These are phyloP conservation scores for Platanista minor DNA, from an alignment of 2,113 vertebrate genomes.

Conservation along the genomic window DNA sequence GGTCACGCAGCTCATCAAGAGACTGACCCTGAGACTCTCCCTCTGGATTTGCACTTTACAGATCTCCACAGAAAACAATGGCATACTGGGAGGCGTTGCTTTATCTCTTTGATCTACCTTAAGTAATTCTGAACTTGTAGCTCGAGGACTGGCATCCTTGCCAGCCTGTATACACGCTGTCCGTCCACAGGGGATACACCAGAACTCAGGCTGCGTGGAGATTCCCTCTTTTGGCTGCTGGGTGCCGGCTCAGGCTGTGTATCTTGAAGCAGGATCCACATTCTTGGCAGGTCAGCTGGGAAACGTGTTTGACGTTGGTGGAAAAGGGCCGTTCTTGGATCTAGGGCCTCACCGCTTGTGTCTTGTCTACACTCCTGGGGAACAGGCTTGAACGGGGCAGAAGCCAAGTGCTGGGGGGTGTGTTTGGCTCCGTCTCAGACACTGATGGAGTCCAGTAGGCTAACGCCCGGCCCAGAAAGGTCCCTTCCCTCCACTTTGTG, in stretches of 20 bases:
- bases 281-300: conserved; percentile 75
- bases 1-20: not conserved
- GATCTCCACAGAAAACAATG: conserved; percentile 3
- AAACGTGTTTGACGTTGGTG: conserved; percentile 66
- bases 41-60: not conserved
- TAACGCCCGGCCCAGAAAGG: not conserved
- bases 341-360: not conserved
- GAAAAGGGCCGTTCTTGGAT: conserved; percentile 44
- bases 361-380: conserved; percentile 38
- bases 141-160: conserved; percentile 24
- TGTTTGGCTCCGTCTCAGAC: conserved; percentile 47
- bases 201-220: conserved; percentile 36
- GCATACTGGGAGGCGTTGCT: conserved; percentile 4
- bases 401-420: conserved; percentile 42
- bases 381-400: not conserved
- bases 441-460: not conserved
- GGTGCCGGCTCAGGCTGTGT: conserved; percentile 30
- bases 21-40: not conserved
- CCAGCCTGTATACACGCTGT: conserved; percentile 60
- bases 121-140: conserved; percentile 50
- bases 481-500: not conserved
- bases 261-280: conserved; percentile 61
- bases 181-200: conserved; percentile 56
- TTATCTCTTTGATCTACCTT: conserved; percentile 62
- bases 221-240: conserved; percentile 65